These are phyloP conservation scores for Elephantulus edwardii DNA, from an alignment of 2,113 vertebrate genomes.

Conservation along the genomic window DNA sequence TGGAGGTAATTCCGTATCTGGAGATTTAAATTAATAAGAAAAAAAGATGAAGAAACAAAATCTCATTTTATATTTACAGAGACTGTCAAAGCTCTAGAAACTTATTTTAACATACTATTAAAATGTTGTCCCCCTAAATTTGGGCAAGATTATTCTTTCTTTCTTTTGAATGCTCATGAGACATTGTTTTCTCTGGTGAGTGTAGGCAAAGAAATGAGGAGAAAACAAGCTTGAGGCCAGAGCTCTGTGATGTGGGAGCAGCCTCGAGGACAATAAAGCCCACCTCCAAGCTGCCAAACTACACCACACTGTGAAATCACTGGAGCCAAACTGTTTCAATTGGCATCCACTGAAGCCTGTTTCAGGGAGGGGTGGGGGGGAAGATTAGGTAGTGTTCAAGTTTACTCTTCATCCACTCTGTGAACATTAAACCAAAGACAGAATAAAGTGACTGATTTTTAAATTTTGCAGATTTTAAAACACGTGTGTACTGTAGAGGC, in stretches of 20 bases:
- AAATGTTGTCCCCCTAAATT: slow-evolving; percentile 1
- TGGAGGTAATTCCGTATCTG: slow-evolving; percentile 57
- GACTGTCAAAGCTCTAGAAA: slow-evolving; percentile 65
- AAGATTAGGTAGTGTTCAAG: slow-evolving; percentile 4
- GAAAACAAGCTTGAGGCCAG: not conserved
- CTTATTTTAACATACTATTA: slow-evolving; percentile 56
- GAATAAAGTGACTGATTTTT: slow-evolving; percentile 55
- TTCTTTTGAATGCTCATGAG: slow-evolving; percentile 48
- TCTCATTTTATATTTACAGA: slow-evolving; percentile 67
- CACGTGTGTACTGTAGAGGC: slow-evolving; percentile 56
- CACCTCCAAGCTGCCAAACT: not conserved
- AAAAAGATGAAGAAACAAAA: slow-evolving; percentile 55
- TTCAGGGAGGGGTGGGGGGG: slow-evolving; percentile 48
- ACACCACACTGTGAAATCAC: slow-evolving; percentile 35
- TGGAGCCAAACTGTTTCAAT: slow-evolving; percentile 44
- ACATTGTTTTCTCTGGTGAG: not conserved
- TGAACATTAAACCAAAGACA: not conserved
- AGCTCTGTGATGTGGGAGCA: not conserved
- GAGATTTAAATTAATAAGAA: slow-evolving; percentile 61
- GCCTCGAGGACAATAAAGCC: slow-evolving; percentile 29
- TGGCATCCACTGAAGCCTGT: not conserved
- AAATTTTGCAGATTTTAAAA: slow-evolving; percentile 51
- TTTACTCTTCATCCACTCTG: not conserved
- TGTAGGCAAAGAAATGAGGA: not conserved
- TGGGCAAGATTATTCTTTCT: not conserved